Evolutionary conservation across 2,888 invertebrate species (phyloP).

Genomic region (Campopleginae sp.): DNA sequence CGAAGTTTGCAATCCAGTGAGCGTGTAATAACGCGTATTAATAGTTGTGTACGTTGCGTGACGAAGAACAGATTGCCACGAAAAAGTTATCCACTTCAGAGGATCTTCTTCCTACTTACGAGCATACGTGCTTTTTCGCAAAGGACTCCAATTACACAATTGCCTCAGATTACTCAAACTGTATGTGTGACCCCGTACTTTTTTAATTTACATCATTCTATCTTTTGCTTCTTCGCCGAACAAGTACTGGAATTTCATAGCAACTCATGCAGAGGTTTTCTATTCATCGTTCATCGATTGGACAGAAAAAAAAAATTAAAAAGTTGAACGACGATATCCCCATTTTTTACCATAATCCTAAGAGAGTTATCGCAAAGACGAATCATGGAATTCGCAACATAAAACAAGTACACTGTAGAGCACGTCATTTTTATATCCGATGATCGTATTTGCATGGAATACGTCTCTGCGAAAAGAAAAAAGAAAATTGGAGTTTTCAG

Average conservation of each 20-base stretch:
- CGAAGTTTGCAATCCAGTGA: slow-evolving; percentile 28
- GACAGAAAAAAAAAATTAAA: neutral
- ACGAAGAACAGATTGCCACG: slow-evolving; percentile 2
- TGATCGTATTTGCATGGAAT: neutral
- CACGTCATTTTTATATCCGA: neutral
- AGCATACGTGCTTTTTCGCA: neutral
- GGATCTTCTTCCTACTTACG: neutral
- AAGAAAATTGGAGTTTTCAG: neutral
- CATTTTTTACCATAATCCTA: neutral
- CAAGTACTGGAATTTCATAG: neutral
- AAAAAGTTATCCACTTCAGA: neutral
- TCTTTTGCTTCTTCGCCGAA: neutral
- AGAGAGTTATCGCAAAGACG: neutral
- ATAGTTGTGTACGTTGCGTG: slow-evolving; percentile 34
- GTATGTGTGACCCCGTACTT: neutral
- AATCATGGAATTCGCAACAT: neutral
- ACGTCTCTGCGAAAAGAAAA: neutral
- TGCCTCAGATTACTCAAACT: neutral
- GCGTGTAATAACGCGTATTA: slow-evolving; percentile 48
- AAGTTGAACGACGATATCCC: neutral
- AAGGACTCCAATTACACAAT: neutral
- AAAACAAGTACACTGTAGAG: neutral
- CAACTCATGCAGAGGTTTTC: neutral
- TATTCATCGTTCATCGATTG: neutral
- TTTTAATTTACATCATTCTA: neutral